Conservation (phyloP, 2,888 invertebrate genomes). For the Creontiades dilutus region DNA sequence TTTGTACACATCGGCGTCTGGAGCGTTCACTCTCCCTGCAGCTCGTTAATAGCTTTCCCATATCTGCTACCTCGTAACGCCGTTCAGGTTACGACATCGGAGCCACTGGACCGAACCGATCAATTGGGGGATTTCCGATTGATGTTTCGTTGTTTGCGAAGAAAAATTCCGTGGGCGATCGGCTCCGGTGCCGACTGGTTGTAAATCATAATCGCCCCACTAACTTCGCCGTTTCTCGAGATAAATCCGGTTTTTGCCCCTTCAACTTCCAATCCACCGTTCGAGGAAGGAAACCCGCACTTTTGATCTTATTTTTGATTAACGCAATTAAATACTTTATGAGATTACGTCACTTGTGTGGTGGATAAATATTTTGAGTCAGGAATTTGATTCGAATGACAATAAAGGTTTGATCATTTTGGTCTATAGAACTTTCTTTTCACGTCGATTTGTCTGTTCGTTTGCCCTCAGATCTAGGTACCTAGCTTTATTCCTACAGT, state of each 20-base stretch:
- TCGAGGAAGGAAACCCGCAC: background rate
- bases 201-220: conserved; percentile 11
- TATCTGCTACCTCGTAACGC: background rate
- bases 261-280: background rate
- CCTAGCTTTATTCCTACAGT: no score
- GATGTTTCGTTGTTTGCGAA: conserved; percentile 1
- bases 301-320: background rate
- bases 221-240: conserved; percentile 1
- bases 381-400: no score
- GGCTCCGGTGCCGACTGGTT: background rate
- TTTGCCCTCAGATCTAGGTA: no score
- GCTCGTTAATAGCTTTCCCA: no score
- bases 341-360: background rate
- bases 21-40: no score
- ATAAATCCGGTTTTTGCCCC: background rate
- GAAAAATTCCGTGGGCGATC: conserved; percentile 23
- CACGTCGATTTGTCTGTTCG: no score
- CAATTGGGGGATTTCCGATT: background rate
- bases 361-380: background rate
- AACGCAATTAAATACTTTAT: background rate
- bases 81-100: background rate
- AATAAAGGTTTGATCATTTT: no score
- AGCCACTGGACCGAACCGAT: background rate
- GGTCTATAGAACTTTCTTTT: no score
- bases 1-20: no score